A percentile compares a stretch with the other conserved stretches of the same genome.
Evolutionary conservation across 2,888 invertebrate species (phyloP).

Genomic region (Lycaena phlaeas): DNA sequence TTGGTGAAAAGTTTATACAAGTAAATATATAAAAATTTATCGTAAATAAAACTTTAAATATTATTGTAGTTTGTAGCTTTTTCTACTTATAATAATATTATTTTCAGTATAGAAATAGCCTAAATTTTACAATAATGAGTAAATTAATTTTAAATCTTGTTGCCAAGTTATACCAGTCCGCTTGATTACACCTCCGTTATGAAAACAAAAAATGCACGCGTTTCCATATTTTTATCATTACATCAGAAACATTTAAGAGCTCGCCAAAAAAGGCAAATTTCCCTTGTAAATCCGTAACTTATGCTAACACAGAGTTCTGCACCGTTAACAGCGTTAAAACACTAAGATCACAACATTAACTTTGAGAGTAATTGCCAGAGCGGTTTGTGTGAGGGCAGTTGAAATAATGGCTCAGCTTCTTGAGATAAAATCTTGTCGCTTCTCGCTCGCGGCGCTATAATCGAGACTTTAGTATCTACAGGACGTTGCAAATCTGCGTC

Average conservation of each 20-base stretch:
- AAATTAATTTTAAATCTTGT: too few species aligned
- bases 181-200: too few species aligned
- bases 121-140: too few species aligned
- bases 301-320: slow-evolving; percentile 5
- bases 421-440: slow-evolving; percentile 41
- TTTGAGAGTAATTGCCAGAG: slow-evolving; percentile 9
- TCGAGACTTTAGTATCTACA: slow-evolving; percentile 17
- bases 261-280: neutral
- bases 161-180: too few species aligned
- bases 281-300: slow-evolving; percentile 3
- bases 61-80: too few species aligned
- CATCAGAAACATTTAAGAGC: neutral
- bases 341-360: slow-evolving; percentile 10
- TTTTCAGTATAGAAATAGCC: too few species aligned
- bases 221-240: too few species aligned
- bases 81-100: too few species aligned
- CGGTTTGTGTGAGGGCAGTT: slow-evolving; percentile 27
- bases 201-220: too few species aligned
- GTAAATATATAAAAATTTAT: too few species aligned
- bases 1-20: too few species aligned
- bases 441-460: slow-evolving; percentile 21
- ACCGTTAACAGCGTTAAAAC: slow-evolving; percentile 8
- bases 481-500: slow-evolving; percentile 12
- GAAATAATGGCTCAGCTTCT: slow-evolving; percentile 43
- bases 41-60: too few species aligned